A percentile compares a stretch with the other conserved stretches of the same genome.
Evolutionary conservation across 1,140 invertebrate species (phyloP).

Genomic region (Megalopta genalis): DNA sequence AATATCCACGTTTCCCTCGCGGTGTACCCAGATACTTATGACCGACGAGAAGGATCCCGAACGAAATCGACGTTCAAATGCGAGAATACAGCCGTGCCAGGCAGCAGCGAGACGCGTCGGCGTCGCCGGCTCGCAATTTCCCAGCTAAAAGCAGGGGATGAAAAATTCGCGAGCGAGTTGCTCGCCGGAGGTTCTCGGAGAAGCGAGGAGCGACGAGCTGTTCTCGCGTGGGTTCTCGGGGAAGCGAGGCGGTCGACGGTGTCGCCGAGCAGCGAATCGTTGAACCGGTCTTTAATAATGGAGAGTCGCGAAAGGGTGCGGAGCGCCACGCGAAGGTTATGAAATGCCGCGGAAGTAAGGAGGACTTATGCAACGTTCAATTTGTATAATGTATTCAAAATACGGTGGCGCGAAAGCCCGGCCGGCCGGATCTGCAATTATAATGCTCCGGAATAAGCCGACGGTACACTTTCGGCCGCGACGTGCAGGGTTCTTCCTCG

Average conservation of each 20-base stretch:
- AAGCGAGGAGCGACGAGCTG: not conserved
- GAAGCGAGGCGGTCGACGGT: too few species aligned
- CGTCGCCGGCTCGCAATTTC: too few species aligned
- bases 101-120: too few species aligned
- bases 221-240: too few species aligned
- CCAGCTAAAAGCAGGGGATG: too few species aligned
- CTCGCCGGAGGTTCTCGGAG: not conserved
- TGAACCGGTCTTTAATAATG: conserved; percentile 19
- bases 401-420: conserved; percentile 13
- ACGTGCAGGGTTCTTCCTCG: not conserved
- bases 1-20: too few species aligned
- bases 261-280: not conserved
- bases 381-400: conserved; percentile 51
- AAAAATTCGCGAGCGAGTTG: not conserved
- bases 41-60: too few species aligned
- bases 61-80: too few species aligned
- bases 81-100: too few species aligned
- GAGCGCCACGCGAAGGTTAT: conserved; percentile 2
- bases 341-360: conserved; percentile 16
- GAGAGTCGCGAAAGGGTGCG: not conserved
- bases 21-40: too few species aligned
- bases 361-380: conserved; percentile 37
- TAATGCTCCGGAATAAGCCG: conserved; percentile 36
- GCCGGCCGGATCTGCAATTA: conserved; percentile 30
- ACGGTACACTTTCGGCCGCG: conserved; percentile 13